Conservation (phyloP, 2,797 vertebrate genomes). For the Cirrhinus molitorella region DNA sequence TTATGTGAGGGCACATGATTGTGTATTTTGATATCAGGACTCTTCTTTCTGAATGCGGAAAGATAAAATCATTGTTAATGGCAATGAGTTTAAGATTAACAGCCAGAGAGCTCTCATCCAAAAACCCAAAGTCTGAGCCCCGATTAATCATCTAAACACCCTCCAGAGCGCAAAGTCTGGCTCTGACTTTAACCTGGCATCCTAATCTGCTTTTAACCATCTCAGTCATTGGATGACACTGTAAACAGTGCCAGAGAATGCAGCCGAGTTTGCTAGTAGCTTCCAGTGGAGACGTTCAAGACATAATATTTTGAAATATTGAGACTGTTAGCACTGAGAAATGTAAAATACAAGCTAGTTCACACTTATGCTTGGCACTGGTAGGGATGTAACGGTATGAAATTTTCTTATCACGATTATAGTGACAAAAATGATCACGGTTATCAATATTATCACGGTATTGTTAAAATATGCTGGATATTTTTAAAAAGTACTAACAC, state of each 20-base stretch:
- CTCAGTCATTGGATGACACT: neutral
- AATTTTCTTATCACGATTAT: no score
- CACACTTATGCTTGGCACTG: no score
- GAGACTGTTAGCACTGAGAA: neutral
- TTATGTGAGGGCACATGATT: neutral
- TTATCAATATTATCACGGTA: no score
- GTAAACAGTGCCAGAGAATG: neutral
- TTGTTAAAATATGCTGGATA: no score
- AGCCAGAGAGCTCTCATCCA: neutral
- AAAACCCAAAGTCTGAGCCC: constrained; percentile 5
- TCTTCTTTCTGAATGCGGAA: neutral
- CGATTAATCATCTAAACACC: constrained; percentile 15
- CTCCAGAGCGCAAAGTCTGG: neutral
- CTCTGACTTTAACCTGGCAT: neutral
- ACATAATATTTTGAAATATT: neutral
- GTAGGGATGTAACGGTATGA: no score
- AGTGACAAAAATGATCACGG: no score
- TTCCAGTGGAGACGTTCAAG: neutral
- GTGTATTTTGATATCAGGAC: neutral
- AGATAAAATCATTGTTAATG: neutral
- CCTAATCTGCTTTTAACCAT: constrained; percentile 5
- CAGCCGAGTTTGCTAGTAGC: neutral
- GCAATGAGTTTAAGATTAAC: constrained; percentile 6
- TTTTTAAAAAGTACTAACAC: no score
- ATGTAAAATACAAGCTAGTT: neutral